Evolutionary conservation across 2,797 vertebrate species (phyloP), one percentile per base, ranked within the genome.

Genomic region (Notamacropus eugenii): DNA sequence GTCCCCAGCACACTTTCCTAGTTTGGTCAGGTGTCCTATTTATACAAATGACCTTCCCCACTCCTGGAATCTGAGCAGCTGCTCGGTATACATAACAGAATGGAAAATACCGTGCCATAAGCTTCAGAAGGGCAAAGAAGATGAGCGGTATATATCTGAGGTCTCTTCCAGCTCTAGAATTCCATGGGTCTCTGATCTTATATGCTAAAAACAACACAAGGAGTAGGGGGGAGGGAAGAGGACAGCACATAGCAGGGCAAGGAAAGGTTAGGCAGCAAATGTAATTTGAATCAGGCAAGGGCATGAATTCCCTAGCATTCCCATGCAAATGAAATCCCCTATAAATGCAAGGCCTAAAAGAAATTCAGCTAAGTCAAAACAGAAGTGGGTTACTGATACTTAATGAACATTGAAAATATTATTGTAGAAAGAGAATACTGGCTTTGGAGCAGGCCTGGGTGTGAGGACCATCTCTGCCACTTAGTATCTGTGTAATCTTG

Each of bases 31-130:
- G 54, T 92, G 22, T n/a, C 96, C 97, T 98, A 95, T 98, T 97
- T 97, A 97, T 96, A 97, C 93, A 93, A 67, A 8, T 96, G 96
- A 97, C 96, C 96, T 97, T 97, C 96, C 96, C 31, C 31, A 31
- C 50, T 59, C 95, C 52, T 91, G 95, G 90, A 95, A 91, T 93
- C 19, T 19, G 95, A 97, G 96, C 97, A 98, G 97, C 97, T 98
- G 98, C 94, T 94, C 54, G 82, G 90, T 97, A 97, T 97, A 95
- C 95, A 96, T 96, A 98, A 96, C 93, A 1, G 94, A 94, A 93
- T 91, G 95, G 96, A 96, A 97, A 97, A 97, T 98, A 97, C 96
- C 90, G 57, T 59, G 96, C 96, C 97, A 96, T 95, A 67, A 2
- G 74, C 96, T 96, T 97, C 97, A 96, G 97, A 98, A 96, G 93